Conservation (phyloP, 2,888 invertebrate species). For the Tetramorium bicarinatum region DNA sequence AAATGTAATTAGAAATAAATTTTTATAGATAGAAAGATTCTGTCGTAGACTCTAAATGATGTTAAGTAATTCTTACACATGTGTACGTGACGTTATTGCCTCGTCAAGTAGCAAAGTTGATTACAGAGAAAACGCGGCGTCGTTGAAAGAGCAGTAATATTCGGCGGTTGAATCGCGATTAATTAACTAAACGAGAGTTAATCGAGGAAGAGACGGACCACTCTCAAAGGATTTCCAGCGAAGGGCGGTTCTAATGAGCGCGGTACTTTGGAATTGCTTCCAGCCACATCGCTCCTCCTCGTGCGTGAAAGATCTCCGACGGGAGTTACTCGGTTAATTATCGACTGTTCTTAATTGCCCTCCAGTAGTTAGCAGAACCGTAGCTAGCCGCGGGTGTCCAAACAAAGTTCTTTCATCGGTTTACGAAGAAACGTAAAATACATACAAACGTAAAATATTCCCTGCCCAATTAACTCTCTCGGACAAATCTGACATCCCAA, state of each 20-base stretch:
- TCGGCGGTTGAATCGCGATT: conserved; percentile 44
- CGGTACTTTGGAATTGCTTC: conserved; percentile 41
- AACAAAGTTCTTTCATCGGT: not conserved
- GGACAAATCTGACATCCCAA: not conserved
- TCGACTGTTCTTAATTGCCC: conserved; percentile 45
- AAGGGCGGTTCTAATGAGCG: conserved; percentile 32
- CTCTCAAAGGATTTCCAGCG: conserved; percentile 24
- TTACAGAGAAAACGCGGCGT: not conserved
- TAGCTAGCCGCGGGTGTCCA: not conserved
- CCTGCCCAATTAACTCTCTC: not conserved
- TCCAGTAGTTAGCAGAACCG: not conserved
- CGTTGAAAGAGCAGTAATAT: conserved; percentile 10
- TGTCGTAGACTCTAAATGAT: not conserved
- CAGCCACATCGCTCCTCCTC: conserved; percentile 20
- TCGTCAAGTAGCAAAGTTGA: not conserved
- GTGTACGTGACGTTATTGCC: not conserved
- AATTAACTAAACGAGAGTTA: conserved; percentile 51
- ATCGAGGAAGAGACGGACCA: conserved; percentile 43
- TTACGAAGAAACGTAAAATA: conserved; percentile 5
- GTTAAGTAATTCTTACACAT: not conserved
- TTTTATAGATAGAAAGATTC: not conserved
- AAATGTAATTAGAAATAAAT: not conserved
- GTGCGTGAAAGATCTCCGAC: conserved; percentile 40
- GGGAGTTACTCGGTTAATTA: conserved; percentile 43
- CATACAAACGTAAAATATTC: not conserved